Evolutionary conservation across 2,797 vertebrate species (phyloP).

Genomic region (Xyrichtys novacula): DNA sequence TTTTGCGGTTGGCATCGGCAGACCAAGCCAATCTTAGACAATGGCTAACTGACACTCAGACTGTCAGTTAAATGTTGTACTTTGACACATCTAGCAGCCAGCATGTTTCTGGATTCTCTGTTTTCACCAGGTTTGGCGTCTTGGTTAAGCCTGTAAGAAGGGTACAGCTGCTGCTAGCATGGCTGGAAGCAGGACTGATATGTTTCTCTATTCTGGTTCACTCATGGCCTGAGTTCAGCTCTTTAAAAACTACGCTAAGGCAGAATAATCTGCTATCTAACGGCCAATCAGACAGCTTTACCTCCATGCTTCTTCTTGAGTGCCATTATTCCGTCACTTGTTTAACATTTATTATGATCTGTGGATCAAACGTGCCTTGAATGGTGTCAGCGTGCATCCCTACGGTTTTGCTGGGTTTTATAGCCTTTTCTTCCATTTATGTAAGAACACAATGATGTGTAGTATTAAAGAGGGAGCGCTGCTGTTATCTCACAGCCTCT

Average conservation of each 20-base stretch:
- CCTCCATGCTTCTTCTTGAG: not conserved
- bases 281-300: not conserved
- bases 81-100: not conserved
- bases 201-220: too few species aligned
- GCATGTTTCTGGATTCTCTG: not conserved
- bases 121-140: not conserved
- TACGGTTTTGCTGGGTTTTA: conserved; percentile 12
- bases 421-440: conserved; percentile 4
- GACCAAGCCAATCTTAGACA: conserved; percentile 5
- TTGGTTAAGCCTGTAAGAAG: not conserved
- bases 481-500: not conserved
- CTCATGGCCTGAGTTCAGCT: too few species aligned
- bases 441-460: not conserved
- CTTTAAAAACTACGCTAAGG: too few species aligned
- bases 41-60: not conserved
- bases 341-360: not conserved
- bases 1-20: not conserved
- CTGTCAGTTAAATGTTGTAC: not conserved
- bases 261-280: not conserved
- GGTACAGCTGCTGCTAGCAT: not conserved
- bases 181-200: too few species aligned
- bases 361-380: not conserved
- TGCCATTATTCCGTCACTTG: not conserved
- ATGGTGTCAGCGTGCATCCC: not conserved
- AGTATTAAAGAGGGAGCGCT: not conserved